Evolutionary conservation across 2,797 vertebrate species (phyloP).

Genomic region (Capromys pilorides): DNA sequence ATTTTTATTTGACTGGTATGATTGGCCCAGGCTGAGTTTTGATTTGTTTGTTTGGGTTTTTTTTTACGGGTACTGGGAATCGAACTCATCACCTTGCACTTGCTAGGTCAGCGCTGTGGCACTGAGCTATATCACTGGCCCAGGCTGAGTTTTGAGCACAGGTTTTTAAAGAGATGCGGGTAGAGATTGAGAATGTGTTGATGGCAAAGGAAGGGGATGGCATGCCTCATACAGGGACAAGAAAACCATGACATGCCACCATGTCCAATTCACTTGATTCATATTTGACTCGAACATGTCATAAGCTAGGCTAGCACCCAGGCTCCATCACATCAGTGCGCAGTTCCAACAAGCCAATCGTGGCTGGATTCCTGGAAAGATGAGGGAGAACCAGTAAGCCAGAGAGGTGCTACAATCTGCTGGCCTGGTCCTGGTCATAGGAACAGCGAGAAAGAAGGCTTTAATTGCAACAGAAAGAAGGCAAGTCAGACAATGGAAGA

Average conservation of each 20-base stretch:
- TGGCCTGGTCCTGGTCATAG: background rate
- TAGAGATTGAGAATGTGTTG: background rate
- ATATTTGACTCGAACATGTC: background rate
- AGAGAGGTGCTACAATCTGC: background rate
- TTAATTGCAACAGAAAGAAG: background rate
- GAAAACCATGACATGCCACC: background rate
- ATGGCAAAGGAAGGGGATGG: background rate
- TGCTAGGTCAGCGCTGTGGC: no score
- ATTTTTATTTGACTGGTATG: constrained; percentile 25
- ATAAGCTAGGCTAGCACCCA: background rate
- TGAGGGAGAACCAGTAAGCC: background rate
- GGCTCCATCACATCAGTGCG: background rate
- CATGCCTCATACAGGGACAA: background rate
- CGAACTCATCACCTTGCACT: no score
- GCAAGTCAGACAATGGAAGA: background rate
- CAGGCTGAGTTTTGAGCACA: background rate
- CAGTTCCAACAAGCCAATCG: background rate
- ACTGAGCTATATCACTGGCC: background rate
- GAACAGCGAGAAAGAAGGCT: background rate
- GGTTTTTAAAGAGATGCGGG: background rate
- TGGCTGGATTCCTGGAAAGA: background rate
- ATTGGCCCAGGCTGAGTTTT: background rate
- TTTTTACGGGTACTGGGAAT: no score
- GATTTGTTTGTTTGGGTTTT: no score
- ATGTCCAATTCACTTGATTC: background rate